A percentile compares a stretch with the other conserved stretches of the same genome.
Conservation (phyloP, 1,140 invertebrate species). For the Hyles vespertilio region DNA sequence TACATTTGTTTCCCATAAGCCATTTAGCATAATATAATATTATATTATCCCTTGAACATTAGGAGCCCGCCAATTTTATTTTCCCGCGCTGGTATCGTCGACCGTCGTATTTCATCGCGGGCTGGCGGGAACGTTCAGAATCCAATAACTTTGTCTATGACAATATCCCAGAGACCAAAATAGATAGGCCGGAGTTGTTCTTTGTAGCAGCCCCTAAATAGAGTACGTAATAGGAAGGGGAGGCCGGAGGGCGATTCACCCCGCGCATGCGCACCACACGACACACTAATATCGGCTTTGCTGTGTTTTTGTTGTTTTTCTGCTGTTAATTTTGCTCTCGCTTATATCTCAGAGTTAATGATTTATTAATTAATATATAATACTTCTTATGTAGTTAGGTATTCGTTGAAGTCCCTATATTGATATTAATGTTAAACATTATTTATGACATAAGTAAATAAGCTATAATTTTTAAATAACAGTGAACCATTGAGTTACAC, state of each 20-base stretch:
- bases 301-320: slow-evolving; percentile 58
- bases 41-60: not conserved
- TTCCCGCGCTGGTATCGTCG: slow-evolving; percentile 25
- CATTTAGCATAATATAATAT: too few species aligned
- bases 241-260: slow-evolving; percentile 48
- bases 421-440: too few species aligned
- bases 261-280: slow-evolving; percentile 51
- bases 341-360: too few species aligned
- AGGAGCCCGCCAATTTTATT: slow-evolving; percentile 25
- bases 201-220: slow-evolving; percentile 70
- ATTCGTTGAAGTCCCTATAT: too few species aligned
- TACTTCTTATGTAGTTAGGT: too few species aligned
- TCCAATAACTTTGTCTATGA: slow-evolving; percentile 58
- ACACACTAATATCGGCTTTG: slow-evolving; percentile 65
- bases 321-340: slow-evolving; percentile 35
- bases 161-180: slow-evolving; percentile 68
- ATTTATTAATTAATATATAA: too few species aligned
- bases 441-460: too few species aligned
- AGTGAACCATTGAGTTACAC: too few species aligned
- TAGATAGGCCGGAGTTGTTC: slow-evolving; percentile 67
- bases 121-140: slow-evolving; percentile 33
- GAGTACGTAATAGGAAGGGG: slow-evolving; percentile 69
- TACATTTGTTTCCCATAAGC: too few species aligned
- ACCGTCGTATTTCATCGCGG: slow-evolving; percentile 28
- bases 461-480: too few species aligned